phyloP scores from a whole-genome alignment of 2,888 invertebrate species.

The Ceraclea dissimilis region DNA sequence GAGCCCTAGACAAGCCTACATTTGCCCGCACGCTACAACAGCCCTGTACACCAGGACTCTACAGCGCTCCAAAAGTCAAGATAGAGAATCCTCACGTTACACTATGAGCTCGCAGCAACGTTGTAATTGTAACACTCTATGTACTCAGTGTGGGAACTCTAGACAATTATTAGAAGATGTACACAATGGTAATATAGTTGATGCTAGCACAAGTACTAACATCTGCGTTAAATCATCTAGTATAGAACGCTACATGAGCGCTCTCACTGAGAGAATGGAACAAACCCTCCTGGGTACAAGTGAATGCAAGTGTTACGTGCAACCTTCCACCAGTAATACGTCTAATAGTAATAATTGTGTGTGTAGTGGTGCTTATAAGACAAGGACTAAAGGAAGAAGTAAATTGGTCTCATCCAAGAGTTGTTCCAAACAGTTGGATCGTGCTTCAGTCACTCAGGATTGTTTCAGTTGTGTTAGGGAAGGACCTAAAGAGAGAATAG shows the following conservation, averaged over 20 bases:
- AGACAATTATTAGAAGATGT: constrained; percentile 3
- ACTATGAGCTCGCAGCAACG: not conserved
- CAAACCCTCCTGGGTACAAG: constrained; percentile 3
- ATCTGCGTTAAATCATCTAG: constrained; percentile 18
- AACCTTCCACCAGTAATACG: not conserved
- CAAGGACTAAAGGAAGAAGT: not conserved
- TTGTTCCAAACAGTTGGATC: constrained; percentile 9
- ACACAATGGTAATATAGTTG: constrained; percentile 12
- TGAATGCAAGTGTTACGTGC: constrained; percentile 1
- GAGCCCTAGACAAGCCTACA: not conserved
- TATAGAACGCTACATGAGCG: constrained; percentile 24
- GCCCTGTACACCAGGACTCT: not conserved
- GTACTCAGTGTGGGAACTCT: not conserved
- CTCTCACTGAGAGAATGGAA: constrained; percentile 16
- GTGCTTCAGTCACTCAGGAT: not conserved
- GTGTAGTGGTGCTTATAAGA: not conserved
- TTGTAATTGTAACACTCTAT: not conserved
- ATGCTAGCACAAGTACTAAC: not conserved
- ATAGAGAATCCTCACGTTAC: not conserved
- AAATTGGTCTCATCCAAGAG: constrained; percentile 10
- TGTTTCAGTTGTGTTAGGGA: constrained; percentile 11
- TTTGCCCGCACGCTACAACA: too few species aligned
- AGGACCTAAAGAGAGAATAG: constrained; percentile 2
- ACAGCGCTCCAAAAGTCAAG: constrained; percentile 5
- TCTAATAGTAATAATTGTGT: not conserved